Conservation (phyloP, 2,888 invertebrate species). For the Fragum fragum region DNA sequence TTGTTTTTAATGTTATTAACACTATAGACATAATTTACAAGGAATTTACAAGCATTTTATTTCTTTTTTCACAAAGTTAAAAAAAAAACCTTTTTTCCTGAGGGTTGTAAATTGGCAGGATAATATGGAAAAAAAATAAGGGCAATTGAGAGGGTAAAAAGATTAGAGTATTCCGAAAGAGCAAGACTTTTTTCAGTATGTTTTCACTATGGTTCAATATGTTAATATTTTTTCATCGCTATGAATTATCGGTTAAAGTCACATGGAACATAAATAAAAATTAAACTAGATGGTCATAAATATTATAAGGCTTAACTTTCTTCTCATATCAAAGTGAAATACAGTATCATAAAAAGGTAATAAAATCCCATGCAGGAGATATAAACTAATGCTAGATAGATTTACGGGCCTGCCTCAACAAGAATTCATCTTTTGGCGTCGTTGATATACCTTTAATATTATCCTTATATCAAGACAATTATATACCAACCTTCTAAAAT, state of each 20-base stretch:
- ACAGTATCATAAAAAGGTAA: conserved; percentile 44
- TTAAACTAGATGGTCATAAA: conserved; percentile 52
- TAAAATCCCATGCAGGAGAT: conserved; percentile 33
- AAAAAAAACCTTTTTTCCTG: too few species aligned
- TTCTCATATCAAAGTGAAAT: conserved; percentile 48
- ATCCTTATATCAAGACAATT: conserved; percentile 34
- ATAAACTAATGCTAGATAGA: conserved; percentile 17
- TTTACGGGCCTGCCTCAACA: conserved; percentile 48
- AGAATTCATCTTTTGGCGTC: conserved; percentile 40
- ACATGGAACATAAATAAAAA: conserved; percentile 10
- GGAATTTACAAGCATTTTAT: too few species aligned
- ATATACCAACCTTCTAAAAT: not conserved
- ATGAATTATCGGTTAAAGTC: not conserved
- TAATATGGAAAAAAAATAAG: too few species aligned
- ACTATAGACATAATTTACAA: too few species aligned
- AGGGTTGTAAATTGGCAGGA: too few species aligned
- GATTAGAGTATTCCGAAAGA: too few species aligned
- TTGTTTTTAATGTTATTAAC: too few species aligned
- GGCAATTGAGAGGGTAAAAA: too few species aligned
- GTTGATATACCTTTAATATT: conserved; percentile 44
- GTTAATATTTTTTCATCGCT: too few species aligned
- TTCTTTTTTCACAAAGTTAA: too few species aligned
- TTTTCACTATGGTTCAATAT: too few species aligned
- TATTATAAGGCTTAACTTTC: conserved; percentile 18
- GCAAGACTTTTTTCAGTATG: too few species aligned